Percentiles rank a stretch among this genome's conserved stretches.
Conservation (phyloP, 2,797 vertebrate genomes). For the Lithobates sylvaticus region DNA sequence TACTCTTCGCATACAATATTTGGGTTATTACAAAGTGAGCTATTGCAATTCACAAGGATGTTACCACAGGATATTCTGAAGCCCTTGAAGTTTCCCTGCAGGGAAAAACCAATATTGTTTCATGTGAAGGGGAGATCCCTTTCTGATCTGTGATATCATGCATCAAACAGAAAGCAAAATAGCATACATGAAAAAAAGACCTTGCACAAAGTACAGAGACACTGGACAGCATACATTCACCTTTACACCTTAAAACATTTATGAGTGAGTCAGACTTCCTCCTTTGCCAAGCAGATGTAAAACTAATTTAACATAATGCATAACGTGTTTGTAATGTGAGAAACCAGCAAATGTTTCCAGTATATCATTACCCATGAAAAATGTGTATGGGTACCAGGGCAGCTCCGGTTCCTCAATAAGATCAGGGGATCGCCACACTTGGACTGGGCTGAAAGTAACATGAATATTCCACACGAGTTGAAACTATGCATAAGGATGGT, state of each 20-base stretch:
- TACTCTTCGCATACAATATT: too few relatives aligned
- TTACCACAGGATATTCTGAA: too few relatives aligned
- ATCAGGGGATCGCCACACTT: slow-evolving; percentile 2
- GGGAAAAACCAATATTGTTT: too few relatives aligned
- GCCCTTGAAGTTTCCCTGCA: too few relatives aligned
- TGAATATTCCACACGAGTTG: background rate
- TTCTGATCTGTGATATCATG: background rate
- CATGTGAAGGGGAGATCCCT: too few relatives aligned
- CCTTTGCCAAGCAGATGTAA: background rate
- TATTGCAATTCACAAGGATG: too few relatives aligned
- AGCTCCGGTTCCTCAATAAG: background rate
- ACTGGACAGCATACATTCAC: background rate
- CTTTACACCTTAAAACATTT: too few relatives aligned
- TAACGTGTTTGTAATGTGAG: background rate
- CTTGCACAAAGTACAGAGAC: background rate
- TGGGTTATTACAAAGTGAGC: too few relatives aligned
- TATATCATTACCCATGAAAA: background rate
- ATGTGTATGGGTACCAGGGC: background rate
- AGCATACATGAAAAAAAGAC: background rate
- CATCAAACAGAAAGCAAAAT: background rate
- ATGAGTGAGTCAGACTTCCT: slow-evolving; percentile 37
- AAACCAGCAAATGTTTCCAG: background rate
- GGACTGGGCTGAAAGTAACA: slow-evolving; percentile 11
- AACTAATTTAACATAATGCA: background rate
- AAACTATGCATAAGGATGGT: background rate